Conservation (phyloP, 1,140 invertebrate genomes). For the Matsumurasca onukii region DNA sequence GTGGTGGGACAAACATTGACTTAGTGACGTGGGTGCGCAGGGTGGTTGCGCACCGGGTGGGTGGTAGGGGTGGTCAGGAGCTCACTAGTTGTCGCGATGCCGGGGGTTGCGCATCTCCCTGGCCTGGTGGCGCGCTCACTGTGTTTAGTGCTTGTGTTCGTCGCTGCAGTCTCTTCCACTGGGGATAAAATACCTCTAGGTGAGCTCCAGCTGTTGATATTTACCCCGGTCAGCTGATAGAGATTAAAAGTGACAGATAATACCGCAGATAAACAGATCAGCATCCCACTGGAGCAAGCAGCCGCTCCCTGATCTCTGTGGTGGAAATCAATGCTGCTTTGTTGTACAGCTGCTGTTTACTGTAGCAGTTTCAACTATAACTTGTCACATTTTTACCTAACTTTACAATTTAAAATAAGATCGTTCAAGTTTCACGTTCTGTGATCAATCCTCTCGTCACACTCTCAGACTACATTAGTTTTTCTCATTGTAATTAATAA, state of each 20-base stretch:
- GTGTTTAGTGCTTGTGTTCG: constrained; percentile 14
- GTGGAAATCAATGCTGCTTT: not conserved
- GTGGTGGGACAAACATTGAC: constrained; percentile 18
- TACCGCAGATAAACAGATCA: not conserved
- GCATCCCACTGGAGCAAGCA: not conserved
- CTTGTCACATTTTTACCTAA: too few species aligned
- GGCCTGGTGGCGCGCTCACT: not conserved
- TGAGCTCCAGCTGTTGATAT: constrained; percentile 36
- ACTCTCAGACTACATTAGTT: too few species aligned
- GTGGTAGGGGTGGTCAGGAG: not conserved
- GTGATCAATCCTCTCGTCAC: too few species aligned
- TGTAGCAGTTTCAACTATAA: too few species aligned
- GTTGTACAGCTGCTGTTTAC: not conserved
- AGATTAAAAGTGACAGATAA: not conserved
- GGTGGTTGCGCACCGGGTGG: not conserved
- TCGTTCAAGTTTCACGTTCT: too few species aligned
- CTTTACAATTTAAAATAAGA: too few species aligned
- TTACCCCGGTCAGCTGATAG: not conserved
- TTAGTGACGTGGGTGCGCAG: not conserved
- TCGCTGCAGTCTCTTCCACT: constrained; percentile 35
- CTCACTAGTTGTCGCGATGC: constrained; percentile 8
- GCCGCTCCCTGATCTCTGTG: not conserved
- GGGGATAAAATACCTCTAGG: constrained; percentile 48
- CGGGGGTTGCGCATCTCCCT: constrained; percentile 13
- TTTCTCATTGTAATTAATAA: too few species aligned